Evolutionary conservation across 2,888 invertebrate genomes (phyloP).

Genomic region (Lissocephala sabroskyi): DNA sequence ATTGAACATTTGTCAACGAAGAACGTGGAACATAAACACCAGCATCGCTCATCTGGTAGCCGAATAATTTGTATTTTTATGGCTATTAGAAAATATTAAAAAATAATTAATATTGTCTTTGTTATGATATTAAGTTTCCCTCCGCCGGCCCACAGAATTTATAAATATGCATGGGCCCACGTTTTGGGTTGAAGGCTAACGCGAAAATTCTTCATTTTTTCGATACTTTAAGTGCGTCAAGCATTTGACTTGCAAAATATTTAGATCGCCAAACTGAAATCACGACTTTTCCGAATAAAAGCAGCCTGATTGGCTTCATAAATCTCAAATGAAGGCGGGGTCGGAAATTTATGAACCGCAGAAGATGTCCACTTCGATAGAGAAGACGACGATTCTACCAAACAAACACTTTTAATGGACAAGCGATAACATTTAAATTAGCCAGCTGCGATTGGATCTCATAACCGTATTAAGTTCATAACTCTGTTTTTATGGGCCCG

Average conservation of each 20-base stretch:
- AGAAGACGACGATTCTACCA: too few relatives aligned
- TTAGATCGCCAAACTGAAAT: slow-evolving; percentile 24
- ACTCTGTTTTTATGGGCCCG: slow-evolving; percentile 9
- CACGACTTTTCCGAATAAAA: slow-evolving; percentile 2
- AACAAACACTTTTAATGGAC: slow-evolving; percentile 5
- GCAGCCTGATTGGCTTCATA: slow-evolving; percentile 15
- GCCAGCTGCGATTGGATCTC: slow-evolving; percentile 29
- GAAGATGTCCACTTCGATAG: too few relatives aligned
- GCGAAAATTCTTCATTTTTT: too few relatives aligned
- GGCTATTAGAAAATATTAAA: slow-evolving; percentile 50
- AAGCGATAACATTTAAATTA: slow-evolving; percentile 24
- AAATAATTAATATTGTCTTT: slow-evolving; percentile 52
- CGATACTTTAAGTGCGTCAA: too few relatives aligned
- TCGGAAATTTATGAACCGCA: slow-evolving; percentile 28
- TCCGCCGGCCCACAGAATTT: slow-evolving; percentile 12
- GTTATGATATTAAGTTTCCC: slow-evolving; percentile 39
- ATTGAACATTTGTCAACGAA: slow-evolving; percentile 49
- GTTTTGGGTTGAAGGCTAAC: too few relatives aligned
- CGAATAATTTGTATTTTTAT: slow-evolving; percentile 39
- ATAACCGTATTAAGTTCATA: slow-evolving; percentile 32
- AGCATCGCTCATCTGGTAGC: slow-evolving; percentile 7
- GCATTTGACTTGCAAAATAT: slow-evolving; percentile 29
- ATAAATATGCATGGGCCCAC: too few relatives aligned
- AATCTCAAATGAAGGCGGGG: slow-evolving; percentile 34
- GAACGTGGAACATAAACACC: slow-evolving; percentile 25